Conservation (phyloP, 2,797 vertebrate species). For the Fistularia commersonii region DNA sequence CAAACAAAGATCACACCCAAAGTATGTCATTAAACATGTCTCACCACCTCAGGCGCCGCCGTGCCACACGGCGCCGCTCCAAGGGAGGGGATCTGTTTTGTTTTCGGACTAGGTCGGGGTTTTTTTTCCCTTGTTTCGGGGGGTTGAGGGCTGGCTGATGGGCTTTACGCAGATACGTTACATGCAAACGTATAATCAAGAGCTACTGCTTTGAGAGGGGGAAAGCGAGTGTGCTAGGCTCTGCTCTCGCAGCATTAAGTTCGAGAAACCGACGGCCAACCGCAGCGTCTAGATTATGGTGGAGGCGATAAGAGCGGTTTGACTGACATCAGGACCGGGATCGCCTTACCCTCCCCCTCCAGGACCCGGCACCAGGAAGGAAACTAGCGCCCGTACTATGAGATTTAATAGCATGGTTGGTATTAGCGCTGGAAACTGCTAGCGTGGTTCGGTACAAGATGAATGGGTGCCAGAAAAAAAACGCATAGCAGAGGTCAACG, state of each 20-base stretch:
- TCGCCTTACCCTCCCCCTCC: slow-evolving; percentile 38
- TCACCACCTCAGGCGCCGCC: no score
- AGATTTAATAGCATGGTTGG: slow-evolving; percentile 22
- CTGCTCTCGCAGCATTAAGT: slow-evolving; percentile 42
- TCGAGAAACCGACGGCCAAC: slow-evolving; percentile 53
- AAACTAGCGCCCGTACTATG: slow-evolving; percentile 19
- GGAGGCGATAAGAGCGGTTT: slow-evolving; percentile 61
- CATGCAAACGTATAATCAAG: slow-evolving; percentile 59
- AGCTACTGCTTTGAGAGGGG: slow-evolving; percentile 38
- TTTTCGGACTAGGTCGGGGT: slow-evolving; percentile 30
- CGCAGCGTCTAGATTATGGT: slow-evolving; percentile 53
- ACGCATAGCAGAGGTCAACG: slow-evolving; percentile 27
- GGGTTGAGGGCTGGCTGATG: slow-evolving; percentile 18
- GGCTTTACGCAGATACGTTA: slow-evolving; percentile 51
- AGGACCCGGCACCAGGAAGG: slow-evolving; percentile 6
- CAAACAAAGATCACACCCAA: no score
- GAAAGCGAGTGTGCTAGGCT: slow-evolving; percentile 52
- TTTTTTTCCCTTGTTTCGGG: no score
- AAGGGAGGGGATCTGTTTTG: slow-evolving; percentile 40
- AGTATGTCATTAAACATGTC: no score
- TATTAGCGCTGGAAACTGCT: slow-evolving; percentile 7
- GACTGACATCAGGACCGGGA: slow-evolving; percentile 43
- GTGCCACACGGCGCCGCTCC: slow-evolving; percentile 1
- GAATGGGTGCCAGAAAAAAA: no score
- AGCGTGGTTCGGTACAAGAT: no score